Base-by-base conservation (phyloP, 92 coral and sea anemone genomes). In the Paragorgia papillata region DNA sequence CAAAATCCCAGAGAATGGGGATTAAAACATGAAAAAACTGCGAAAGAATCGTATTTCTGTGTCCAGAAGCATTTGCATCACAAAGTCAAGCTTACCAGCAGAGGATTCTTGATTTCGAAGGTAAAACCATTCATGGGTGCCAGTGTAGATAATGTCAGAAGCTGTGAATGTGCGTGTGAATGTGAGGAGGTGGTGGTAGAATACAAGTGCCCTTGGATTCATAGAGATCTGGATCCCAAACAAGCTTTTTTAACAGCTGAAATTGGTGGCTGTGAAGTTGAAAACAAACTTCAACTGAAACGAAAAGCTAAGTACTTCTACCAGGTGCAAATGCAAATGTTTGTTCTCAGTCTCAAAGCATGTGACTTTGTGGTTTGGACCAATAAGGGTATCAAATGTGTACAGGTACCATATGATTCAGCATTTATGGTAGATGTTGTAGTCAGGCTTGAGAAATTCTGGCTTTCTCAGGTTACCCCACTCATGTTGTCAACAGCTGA, bases 311-410 rank as follows among this genome's bases (percentile, higher is more conserved):
- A 32, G 69, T 62, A 62, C 44, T 62, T 29, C 34, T 62, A 62
- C 39, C 69, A 62, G 39, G 69, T 62, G 20, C 68, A 62, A 27
- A 62, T 62, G 68, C 69, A 62, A 62, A 62, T 62, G 69, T 62
- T 62, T 62, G 69, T 62, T 13, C 17, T 62, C 12, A n/a, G 44
- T 43, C n/a, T 62, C 34, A 13, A 30, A 9, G 29, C 69, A 62
- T 62, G 43, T 62, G 69, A 62, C 69, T 62, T 62, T 30, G 69
- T 62, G 29, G 43, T 62, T 13, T 62, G 69, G 69, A 62, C 69
- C 0, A 62, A 13, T 9, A 62, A 62, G 69, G 69, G 69, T 13
- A 30, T 62, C 25, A 19, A 30, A 13, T 9, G 6, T 9, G 44
- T 32, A 17, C 26, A 28, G 19, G 20, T 62, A 8, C 10, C 44